Evolutionary conservation across 2,888 invertebrate species (phyloP).

Genomic region (Didymodactylos carnosus): DNA sequence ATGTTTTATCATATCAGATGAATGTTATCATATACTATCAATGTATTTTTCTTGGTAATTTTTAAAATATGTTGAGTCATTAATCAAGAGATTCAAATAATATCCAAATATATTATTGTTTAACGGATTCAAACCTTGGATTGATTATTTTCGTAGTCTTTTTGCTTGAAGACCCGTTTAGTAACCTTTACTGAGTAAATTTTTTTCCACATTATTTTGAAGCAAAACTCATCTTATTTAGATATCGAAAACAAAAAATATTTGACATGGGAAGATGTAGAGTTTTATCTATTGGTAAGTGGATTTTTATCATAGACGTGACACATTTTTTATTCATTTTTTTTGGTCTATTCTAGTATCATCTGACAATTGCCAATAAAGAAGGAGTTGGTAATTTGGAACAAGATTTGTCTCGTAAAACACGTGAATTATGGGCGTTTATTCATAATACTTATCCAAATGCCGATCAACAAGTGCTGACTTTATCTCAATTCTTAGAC

Average conservation of each 20-base stretch:
- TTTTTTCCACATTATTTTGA: no score
- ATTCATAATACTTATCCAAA: neutral
- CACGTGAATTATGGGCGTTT: neutral
- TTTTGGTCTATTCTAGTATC: neutral
- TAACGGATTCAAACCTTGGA: no score
- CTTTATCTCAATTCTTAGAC: neutral
- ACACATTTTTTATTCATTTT: neutral
- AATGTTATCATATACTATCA: no score
- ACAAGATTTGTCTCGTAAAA: neutral
- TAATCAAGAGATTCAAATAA: no score
- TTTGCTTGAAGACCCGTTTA: no score
- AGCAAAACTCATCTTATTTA: no score
- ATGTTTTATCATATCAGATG: no score
- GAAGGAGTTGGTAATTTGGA: neutral
- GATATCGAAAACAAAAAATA: neutral
- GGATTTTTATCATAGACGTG: neutral
- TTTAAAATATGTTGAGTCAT: no score
- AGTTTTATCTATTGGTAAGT: neutral
- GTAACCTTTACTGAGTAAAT: no score
- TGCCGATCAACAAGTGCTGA: neutral
- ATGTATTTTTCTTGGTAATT: no score
- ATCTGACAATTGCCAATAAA: neutral
- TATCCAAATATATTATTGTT: no score
- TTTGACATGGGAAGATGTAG: neutral
- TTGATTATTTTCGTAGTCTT: no score